These are phyloP conservation scores for Globia sparganii DNA, from an alignment of 2,888 invertebrate genomes.

Conservation along the genomic window DNA sequence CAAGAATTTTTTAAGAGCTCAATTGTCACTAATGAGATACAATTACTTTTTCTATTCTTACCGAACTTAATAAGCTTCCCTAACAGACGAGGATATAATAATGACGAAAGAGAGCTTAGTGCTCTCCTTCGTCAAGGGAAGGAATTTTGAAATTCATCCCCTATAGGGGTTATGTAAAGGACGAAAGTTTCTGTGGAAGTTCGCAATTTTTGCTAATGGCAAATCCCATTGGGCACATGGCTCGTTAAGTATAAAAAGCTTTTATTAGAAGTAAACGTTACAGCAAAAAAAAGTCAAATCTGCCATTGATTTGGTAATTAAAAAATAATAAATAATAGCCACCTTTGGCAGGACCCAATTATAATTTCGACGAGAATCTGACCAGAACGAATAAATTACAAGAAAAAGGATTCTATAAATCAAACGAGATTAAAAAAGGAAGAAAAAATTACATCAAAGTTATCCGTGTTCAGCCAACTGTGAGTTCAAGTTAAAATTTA, in stretches of 20 bases:
- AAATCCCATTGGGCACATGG: not conserved
- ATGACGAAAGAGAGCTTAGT: not conserved
- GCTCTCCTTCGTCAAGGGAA: no score
- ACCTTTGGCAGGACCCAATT: not conserved
- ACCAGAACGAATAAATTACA: not conserved
- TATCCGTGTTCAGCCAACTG: constrained; percentile 23
- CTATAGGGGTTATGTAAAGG: not conserved
- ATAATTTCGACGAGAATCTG: not conserved
- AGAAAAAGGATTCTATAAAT: constrained; percentile 5
- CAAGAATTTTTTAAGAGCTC: not conserved
- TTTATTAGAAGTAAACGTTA: not conserved
- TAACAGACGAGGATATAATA: not conserved
- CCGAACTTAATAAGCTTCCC: not conserved
- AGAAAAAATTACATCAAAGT: constrained; percentile 9
- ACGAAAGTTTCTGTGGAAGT: not conserved
- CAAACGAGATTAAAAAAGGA: constrained; percentile 1
- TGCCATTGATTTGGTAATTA: not conserved
- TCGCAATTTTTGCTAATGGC: not conserved
- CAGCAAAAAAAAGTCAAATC: not conserved
- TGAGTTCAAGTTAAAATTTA: constrained; percentile 26
- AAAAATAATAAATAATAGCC: not conserved
- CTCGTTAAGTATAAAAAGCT: not conserved
- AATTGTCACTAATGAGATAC: not conserved
- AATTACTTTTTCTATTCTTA: not conserved
- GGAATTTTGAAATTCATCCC: not conserved